Conservation (phyloP, 2,113 vertebrate species). For the Onychorhynchus coronatus region DNA sequence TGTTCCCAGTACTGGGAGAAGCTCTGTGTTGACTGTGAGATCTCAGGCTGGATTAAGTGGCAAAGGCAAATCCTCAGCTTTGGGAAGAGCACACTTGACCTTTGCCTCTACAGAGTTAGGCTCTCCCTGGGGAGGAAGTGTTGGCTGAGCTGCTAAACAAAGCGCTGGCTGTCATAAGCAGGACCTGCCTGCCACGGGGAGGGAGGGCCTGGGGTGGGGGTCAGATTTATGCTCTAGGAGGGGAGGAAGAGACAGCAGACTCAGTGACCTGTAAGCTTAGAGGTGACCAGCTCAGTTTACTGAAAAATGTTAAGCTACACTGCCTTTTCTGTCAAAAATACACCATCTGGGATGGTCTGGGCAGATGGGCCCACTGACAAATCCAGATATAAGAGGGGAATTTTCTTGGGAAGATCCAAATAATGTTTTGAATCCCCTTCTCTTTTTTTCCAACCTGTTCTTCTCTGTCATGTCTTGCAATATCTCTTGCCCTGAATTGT, state of each 20-base stretch:
- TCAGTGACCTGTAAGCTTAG: not conserved
- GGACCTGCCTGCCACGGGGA: not conserved
- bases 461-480: not conserved
- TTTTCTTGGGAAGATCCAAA: not conserved
- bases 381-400: not conserved
- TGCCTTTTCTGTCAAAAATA: not conserved
- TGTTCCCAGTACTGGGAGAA: not conserved
- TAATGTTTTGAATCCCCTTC: not conserved
- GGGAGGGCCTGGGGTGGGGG: not conserved
- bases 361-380: not conserved
- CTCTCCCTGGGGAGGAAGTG: conserved; percentile 50
- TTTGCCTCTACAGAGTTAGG: not conserved
- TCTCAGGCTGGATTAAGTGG: conserved; percentile 33
- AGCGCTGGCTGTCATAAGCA: not conserved
- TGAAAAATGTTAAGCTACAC: not conserved
- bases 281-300: conserved; percentile 11
- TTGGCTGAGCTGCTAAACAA: conserved; percentile 3
- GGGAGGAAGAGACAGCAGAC: not conserved
- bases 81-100: conserved; percentile 68
- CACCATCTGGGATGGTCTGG: not conserved
- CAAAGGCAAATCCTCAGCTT: conserved; percentile 8
- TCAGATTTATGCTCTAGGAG: not conserved
- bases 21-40: not conserved
- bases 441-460: not conserved
- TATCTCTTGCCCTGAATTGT: not conserved